These are phyloP conservation scores for Calidris pugnax DNA, from an alignment of 2,113 vertebrate genomes.

Conservation along the genomic window DNA sequence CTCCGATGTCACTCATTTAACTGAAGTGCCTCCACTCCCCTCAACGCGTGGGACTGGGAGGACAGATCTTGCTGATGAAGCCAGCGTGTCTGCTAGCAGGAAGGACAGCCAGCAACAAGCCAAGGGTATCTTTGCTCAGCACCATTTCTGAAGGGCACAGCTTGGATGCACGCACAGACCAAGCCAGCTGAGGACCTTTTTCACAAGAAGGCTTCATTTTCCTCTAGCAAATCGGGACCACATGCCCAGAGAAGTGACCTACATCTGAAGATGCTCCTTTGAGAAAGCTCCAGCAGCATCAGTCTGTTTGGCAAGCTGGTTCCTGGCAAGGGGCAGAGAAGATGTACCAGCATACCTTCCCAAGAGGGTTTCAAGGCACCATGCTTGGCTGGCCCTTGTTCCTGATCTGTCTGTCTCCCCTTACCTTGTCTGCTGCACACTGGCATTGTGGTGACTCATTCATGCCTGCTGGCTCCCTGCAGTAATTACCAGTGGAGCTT, in stretches of 20 bases:
- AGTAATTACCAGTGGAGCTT: constrained; percentile 67
- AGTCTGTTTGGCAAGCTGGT: not conserved
- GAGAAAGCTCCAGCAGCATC: not conserved
- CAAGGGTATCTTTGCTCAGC: constrained; percentile 8
- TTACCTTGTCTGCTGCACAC: not conserved
- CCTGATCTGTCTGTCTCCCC: not conserved
- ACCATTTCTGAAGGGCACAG: not conserved
- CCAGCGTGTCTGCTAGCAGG: not conserved
- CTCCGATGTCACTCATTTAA: not conserved
- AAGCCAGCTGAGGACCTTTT: not conserved
- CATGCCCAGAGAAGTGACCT: not conserved
- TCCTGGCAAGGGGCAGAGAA: not conserved
- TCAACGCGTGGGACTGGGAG: rapidly evolving
- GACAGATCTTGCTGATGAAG: not conserved
- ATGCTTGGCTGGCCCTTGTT: not conserved
- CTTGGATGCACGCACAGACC: not conserved
- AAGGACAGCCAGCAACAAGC: not conserved
- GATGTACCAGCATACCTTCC: not conserved
- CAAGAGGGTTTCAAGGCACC: not conserved
- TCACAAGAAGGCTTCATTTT: not conserved
- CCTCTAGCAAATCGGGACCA: not conserved
- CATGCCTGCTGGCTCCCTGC: constrained; percentile 44
- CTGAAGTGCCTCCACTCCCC: not conserved
- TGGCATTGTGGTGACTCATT: constrained; percentile 39
- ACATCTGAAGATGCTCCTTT: not conserved